A percentile compares a stretch with the other conserved stretches of the same genome.
phyloP scores from a whole-genome alignment of 2,888 invertebrate species.

The Hydriomena furcata region DNA sequence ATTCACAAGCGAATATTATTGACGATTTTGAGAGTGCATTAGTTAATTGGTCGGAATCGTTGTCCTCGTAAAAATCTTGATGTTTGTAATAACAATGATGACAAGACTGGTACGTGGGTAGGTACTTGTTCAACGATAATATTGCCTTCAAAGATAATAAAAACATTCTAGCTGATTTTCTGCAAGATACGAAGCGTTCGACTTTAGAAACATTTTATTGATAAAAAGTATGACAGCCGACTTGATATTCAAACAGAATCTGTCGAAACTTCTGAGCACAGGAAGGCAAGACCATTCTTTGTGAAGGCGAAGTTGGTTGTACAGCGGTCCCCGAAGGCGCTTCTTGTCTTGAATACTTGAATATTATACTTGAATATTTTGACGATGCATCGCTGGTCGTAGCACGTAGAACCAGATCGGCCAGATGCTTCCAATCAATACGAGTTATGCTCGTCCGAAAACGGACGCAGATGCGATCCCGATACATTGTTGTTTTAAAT shows the following conservation, averaged over 20 bases:
- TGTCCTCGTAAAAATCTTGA: slow-evolving; percentile 13
- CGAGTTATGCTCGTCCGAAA: slow-evolving; percentile 47
- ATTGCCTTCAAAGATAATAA: slow-evolving; percentile 8
- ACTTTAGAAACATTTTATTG: slow-evolving; percentile 34
- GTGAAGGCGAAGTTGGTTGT: slow-evolving; percentile 39
- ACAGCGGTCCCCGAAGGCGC: slow-evolving; percentile 40
- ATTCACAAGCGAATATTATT: slow-evolving; percentile 24
- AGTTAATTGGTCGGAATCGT: slow-evolving; percentile 15
- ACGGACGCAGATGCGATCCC: slow-evolving; percentile 65
- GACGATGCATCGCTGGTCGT: slow-evolving; percentile 32
- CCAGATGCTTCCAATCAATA: slow-evolving; percentile 65
- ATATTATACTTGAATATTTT: slow-evolving; percentile 43
- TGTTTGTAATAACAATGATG: slow-evolving; percentile 4
- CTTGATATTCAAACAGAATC: slow-evolving; percentile 60
- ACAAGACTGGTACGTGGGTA: background rate
- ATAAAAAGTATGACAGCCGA: slow-evolving; percentile 37
- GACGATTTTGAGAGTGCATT: slow-evolving; percentile 16
- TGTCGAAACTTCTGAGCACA: slow-evolving; percentile 48
- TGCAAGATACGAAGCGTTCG: slow-evolving; percentile 20
- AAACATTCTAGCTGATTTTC: slow-evolving; percentile 26
- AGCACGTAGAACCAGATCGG: slow-evolving; percentile 48
- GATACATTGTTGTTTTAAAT: slow-evolving; percentile 64
- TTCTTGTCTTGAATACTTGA: slow-evolving; percentile 43
- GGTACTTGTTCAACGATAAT: too few relatives aligned
- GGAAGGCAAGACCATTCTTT: slow-evolving; percentile 55